phyloP scores from a whole-genome alignment of 2,797 vertebrate species.

The Nothura maculosa region DNA sequence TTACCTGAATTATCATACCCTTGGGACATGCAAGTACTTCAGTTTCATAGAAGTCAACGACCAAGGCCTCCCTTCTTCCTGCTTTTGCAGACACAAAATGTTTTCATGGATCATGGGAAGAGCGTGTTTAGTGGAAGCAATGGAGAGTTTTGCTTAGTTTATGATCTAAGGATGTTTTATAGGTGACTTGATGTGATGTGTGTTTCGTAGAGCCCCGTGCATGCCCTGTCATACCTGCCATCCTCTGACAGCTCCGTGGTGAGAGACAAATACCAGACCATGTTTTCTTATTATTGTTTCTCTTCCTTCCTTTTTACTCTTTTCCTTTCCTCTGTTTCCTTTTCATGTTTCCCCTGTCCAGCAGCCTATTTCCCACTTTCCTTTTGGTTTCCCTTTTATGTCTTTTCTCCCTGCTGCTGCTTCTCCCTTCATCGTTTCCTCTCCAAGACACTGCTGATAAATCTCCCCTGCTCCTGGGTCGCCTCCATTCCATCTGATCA shows the following conservation, averaged over 20 bases:
- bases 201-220: not conserved
- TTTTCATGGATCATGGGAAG: not conserved
- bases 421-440: not conserved
- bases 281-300: conserved; percentile 35
- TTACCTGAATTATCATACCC: not conserved
- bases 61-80: not conserved
- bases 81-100: not conserved
- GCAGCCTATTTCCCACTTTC: not conserved
- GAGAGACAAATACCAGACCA: conserved; percentile 7
- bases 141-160: not conserved
- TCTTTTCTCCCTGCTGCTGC: not conserved
- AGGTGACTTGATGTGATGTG: not conserved
- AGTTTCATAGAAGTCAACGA: not conserved
- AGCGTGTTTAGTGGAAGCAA: not conserved
- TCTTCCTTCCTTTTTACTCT: conserved; percentile 10
- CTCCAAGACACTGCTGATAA: not conserved
- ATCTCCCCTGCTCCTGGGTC: not conserved
- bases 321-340: not conserved
- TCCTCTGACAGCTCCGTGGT: not conserved
- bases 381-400: not conserved
- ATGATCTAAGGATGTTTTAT: not conserved
- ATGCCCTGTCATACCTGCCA: not conserved
- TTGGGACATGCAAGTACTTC: not conserved
- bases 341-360: not conserved
- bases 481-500: conserved; percentile 12